Evolutionary conservation across 1,140 invertebrate genomes (phyloP), one percentile per base, ranked within the genome.

Genomic region (Meteorus sp.): DNA sequence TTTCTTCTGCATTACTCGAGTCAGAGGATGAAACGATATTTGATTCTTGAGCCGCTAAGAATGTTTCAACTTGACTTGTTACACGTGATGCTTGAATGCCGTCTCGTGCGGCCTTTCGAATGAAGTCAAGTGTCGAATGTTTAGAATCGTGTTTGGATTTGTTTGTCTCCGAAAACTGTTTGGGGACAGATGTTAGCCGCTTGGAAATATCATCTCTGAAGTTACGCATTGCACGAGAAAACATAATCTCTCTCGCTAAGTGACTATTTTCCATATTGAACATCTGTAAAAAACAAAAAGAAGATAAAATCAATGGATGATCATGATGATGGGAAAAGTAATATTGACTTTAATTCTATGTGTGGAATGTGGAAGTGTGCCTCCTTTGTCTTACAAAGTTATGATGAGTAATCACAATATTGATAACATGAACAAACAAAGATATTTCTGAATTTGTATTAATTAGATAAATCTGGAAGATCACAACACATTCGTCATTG

Each of bases 21-120:
- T 68, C 48, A 1, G 54, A 54, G 20, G 50, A 65, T 2, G 69
- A 29, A 7, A 69, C 44, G 7, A 71, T 63, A 48, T 69, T 66
- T 6, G 56, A 31, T 58, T 75, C 67, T 61, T 75, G 73, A 7
- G 73, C 64, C 2, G 72, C 69, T 2, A 78, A 31, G 33, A 77
- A 76, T 20, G 73, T 76, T 45, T 78, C 75, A 1, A 78, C 54
- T 54, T 72, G 68, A 29, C 65, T 67, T 4, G 74, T 66, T 3
- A 70, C 57, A 17, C 67, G 69, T 1, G 71, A 72, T 4, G 67
- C 64, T 13, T 72, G 63, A 41, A 73, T 65, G 33, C 72, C 70
- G 35, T 65, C 73, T 39, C 69, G 62, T 5, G 66, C 68, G 20
- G 64, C 71, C 52, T 65, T 60, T 31, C 72, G 71, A 54, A 78